Evolutionary conservation across 2,888 invertebrate species (phyloP).

Genomic region (Synergus japonicus): DNA sequence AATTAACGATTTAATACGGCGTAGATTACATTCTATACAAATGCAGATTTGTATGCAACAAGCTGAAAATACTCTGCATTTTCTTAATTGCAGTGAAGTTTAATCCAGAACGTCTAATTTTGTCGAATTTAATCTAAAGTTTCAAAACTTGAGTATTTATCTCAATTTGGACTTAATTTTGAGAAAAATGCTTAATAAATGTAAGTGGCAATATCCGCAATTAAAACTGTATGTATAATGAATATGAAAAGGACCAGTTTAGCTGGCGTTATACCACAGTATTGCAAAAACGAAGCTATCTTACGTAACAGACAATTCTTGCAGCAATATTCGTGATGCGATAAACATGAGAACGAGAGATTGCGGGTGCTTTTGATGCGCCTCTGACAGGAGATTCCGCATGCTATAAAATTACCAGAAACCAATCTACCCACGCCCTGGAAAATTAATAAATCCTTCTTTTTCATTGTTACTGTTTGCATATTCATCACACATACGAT

Average conservation of each 20-base stretch:
- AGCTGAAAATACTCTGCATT: not conserved
- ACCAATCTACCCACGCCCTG: not conserved
- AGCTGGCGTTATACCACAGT: constrained; percentile 34
- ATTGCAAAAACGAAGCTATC: constrained; percentile 57
- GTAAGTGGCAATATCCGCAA: constrained; percentile 3
- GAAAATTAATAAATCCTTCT: not conserved
- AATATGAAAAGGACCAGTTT: constrained; percentile 30
- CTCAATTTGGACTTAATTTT: not conserved
- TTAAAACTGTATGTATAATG: constrained; percentile 20
- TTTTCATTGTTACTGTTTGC: not conserved
- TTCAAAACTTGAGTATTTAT: not conserved
- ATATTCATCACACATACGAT: too few species aligned
- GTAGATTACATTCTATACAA: not conserved
- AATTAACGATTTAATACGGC: not conserved
- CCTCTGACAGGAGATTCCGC: constrained; percentile 22
- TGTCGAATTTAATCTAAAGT: not conserved
- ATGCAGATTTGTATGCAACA: not conserved
- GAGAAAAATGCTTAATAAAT: not conserved
- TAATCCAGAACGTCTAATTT: not conserved
- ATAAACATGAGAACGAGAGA: constrained; percentile 56
- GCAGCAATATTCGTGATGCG: constrained; percentile 53
- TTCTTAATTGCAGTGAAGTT: not conserved
- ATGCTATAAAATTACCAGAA: not conserved
- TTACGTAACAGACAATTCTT: constrained; percentile 61
- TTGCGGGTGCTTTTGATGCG: constrained; percentile 46